Conservation (phyloP, 2,113 vertebrate genomes). For the Syrrhaptes paradoxus region DNA sequence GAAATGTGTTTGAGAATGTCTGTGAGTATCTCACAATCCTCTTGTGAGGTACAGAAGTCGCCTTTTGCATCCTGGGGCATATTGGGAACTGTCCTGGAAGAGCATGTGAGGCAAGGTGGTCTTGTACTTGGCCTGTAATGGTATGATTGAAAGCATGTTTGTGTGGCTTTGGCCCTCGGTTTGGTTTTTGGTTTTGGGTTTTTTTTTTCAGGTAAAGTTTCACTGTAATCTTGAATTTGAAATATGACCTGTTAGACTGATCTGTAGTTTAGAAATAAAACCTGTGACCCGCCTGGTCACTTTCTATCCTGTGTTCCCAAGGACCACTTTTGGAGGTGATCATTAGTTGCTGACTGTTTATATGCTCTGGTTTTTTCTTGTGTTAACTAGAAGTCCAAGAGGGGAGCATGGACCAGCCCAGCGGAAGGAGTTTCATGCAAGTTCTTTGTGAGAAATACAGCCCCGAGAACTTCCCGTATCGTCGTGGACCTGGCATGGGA, state of each 20-base stretch:
- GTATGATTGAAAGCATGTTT: neutral
- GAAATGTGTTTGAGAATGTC: neutral
- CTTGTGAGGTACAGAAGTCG: neutral
- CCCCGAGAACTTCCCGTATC: slow-evolving; percentile 95
- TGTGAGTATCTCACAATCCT: neutral
- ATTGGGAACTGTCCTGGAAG: neutral
- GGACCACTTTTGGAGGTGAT: neutral
- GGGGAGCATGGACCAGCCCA: slow-evolving; percentile 86
- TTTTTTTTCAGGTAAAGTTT: neutral
- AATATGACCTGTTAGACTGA: neutral
- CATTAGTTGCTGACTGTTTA: neutral
- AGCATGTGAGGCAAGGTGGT: neutral
- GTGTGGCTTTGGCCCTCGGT: neutral
- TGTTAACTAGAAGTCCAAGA: slow-evolving; percentile 68
- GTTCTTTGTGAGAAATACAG: slow-evolving; percentile 96
- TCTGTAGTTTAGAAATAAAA: neutral
- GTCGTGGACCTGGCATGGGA: slow-evolving; percentile 91
- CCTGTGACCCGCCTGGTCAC: rapidly evolving
- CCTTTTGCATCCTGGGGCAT: neutral
- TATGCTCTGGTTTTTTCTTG: neutral
- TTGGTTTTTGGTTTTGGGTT: neutral
- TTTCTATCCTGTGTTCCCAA: neutral
- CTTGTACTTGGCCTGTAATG: neutral
- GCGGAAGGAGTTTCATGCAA: slow-evolving; percentile 91
- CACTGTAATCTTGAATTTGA: neutral